Base-by-base conservation (phyloP, 2,113 vertebrate species). In the Prunella himalayana region DNA sequence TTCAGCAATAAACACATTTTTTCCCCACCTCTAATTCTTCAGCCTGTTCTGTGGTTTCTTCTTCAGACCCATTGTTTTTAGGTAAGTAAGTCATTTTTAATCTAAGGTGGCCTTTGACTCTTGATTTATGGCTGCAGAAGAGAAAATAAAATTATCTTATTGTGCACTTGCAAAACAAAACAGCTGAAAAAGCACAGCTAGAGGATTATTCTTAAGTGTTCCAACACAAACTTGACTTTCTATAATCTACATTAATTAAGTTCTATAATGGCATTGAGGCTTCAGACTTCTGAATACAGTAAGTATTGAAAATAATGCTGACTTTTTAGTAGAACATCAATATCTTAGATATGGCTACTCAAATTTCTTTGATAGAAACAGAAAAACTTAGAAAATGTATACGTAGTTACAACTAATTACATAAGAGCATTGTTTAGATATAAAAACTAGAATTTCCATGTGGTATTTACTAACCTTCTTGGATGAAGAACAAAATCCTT, bases 21-120 rank as follows among this genome's bases (percentile, higher is more conserved):
- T 84, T 73, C 84, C 84, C 98, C 95, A 99, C 99, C 97, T 99
- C 99, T 30, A 97, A 75, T 66, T 99, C 98, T 92, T 99, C 99
- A 10, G 97, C 97, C 94, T 98, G 99, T 85, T 99, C 98, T 39
- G 97, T 49, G 5, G 97, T 94, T 83, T 99, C 99, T 45, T 99
- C 99, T 95, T 98, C 99, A 69, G 99, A 98, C 37, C 98, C 98
- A 44, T 75, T 95, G 96, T 93, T 98, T 97, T 99, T 99, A 87
- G 99, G 99, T 70, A 99, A 96, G 75, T 99, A 99, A n/a, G 99
- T 99, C 99, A 99, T 99, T 98, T 99, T 99, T 90, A 99, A 98
- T 96, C 99, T 98, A 94, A 99, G 98, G 90, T 99, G 98, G 94
- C 99, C 99, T 98, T 99, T 99, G 89, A 99, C 99, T 97, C 98